Percentiles rank a stretch among this genome's conserved stretches.
These are phyloP conservation scores for Leucozona laternaria DNA, from an alignment of 2,888 invertebrate genomes.

Conservation along the genomic window DNA sequence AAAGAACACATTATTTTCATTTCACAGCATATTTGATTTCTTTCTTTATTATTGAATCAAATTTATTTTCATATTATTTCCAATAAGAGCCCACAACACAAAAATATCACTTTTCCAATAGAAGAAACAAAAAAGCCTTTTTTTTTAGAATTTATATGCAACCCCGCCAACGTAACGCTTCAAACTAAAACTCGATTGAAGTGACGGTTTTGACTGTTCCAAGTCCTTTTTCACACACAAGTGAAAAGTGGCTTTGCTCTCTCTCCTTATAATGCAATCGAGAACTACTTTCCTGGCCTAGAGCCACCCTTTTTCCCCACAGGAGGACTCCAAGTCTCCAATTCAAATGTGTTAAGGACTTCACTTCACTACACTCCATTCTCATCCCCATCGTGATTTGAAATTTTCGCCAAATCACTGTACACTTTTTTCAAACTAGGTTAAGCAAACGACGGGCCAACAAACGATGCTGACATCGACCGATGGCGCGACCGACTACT, in stretches of 20 bases:
- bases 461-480: constrained; percentile 33
- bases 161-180: constrained; percentile 73
- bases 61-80: constrained; percentile 24
- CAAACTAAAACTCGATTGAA: constrained; percentile 70
- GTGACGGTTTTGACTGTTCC: constrained; percentile 66
- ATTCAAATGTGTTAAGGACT: constrained; percentile 8
- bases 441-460: constrained; percentile 66
- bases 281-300: constrained; percentile 33
- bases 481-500: constrained; percentile 13
- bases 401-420: constrained; percentile 61
- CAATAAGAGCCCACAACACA: constrained; percentile 41
- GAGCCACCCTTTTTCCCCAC: background rate
- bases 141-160: constrained; percentile 57
- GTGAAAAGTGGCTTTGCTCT: constrained; percentile 42
- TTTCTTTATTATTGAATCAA: constrained; percentile 43
- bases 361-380: no score
- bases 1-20: constrained; percentile 10
- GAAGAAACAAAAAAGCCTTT: constrained; percentile 30
- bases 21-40: constrained; percentile 13
- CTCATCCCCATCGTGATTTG: constrained; percentile 16
- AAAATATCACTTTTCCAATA: constrained; percentile 21
- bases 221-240: constrained; percentile 39
- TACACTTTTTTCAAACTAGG: constrained; percentile 60
- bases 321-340: constrained; percentile 24
- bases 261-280: constrained; percentile 64